A percentile compares a stretch with the other conserved stretches of the same genome.
Conservation (phyloP, 2,888 invertebrate genomes). For the Drosophila histrio region DNA sequence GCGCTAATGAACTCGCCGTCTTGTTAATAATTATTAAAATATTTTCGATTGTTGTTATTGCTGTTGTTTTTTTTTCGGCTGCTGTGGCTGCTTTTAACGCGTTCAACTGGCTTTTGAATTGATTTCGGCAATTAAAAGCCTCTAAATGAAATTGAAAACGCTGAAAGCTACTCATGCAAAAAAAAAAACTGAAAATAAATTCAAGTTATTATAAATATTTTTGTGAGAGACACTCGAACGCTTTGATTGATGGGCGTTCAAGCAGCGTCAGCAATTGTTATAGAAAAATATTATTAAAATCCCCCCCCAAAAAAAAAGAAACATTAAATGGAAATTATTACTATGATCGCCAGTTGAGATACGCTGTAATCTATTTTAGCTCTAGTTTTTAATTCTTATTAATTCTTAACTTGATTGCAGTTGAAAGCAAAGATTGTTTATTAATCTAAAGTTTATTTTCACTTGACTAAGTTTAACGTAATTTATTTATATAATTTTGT, state of each 20-base stretch:
- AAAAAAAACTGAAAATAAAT: constrained; percentile 26
- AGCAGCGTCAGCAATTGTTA: constrained; percentile 63
- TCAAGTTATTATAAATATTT: constrained; percentile 73
- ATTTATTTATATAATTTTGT: background rate
- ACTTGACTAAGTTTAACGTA: background rate
- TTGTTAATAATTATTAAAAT: constrained; percentile 76
- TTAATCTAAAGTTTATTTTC: too few relatives aligned
- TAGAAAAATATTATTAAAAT: constrained; percentile 34
- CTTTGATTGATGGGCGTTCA: constrained; percentile 68
- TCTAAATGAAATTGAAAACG: constrained; percentile 76
- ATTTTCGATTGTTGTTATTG: constrained; percentile 25
- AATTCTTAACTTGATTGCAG: background rate
- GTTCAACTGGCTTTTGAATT: constrained; percentile 78
- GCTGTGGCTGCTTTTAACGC: constrained; percentile 69
- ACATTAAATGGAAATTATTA: background rate
- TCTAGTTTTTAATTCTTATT: background rate
- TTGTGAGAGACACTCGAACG: constrained; percentile 66
- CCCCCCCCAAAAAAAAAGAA: background rate
- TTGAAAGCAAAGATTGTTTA: too few relatives aligned
- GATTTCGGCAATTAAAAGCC: constrained; percentile 77
- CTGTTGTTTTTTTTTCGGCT: constrained; percentile 14
- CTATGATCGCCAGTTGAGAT: background rate
- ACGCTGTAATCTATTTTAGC: constrained; percentile 11
- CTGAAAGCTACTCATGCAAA: constrained; percentile 64
- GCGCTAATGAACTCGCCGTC: constrained; percentile 69